Conservation (phyloP, 2,888 invertebrate genomes). For the Busseola fusca region DNA sequence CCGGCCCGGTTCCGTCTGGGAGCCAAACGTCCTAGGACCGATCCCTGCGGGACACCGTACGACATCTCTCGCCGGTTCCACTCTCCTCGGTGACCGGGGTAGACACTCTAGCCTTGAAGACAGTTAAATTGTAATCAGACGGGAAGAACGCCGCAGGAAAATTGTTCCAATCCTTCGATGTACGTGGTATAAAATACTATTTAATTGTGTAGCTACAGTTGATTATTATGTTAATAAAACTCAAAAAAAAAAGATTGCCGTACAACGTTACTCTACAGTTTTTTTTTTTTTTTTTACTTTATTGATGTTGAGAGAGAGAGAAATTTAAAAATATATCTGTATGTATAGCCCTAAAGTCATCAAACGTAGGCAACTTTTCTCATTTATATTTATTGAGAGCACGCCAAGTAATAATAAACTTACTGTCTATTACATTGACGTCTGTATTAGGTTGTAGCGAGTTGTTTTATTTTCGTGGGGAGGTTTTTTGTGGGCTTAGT, state of each 20-base stretch:
- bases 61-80: too few species aligned
- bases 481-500: slow-evolving; percentile 38
- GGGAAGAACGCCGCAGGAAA: too few species aligned
- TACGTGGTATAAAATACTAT: too few species aligned
- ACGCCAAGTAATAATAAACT: slow-evolving; percentile 39
- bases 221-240: slow-evolving; percentile 2
- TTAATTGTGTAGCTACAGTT: too few species aligned
- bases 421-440: slow-evolving; percentile 12
- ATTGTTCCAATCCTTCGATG: too few species aligned
- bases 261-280: slow-evolving; percentile 28
- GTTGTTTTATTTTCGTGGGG: slow-evolving; percentile 6
- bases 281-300: too few species aligned
- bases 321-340: slow-evolving; percentile 56
- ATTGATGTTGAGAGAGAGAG: slow-evolving; percentile 39
- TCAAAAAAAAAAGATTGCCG: slow-evolving; percentile 11
- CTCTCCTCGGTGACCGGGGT: too few species aligned
- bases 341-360: slow-evolving; percentile 56
- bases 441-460: slow-evolving; percentile 25
- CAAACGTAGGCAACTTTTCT: slow-evolving; percentile 65
- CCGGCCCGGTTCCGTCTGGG: too few species aligned
- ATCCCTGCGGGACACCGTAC: too few species aligned
- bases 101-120: too few species aligned
- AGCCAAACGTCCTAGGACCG: too few species aligned
- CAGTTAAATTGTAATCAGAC: too few species aligned
- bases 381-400: slow-evolving; percentile 58